A percentile compares a stretch with the other conserved stretches of the same genome.
phyloP scores from a whole-genome alignment of 2,888 invertebrate genomes.

The Terebella lapidaria region DNA sequence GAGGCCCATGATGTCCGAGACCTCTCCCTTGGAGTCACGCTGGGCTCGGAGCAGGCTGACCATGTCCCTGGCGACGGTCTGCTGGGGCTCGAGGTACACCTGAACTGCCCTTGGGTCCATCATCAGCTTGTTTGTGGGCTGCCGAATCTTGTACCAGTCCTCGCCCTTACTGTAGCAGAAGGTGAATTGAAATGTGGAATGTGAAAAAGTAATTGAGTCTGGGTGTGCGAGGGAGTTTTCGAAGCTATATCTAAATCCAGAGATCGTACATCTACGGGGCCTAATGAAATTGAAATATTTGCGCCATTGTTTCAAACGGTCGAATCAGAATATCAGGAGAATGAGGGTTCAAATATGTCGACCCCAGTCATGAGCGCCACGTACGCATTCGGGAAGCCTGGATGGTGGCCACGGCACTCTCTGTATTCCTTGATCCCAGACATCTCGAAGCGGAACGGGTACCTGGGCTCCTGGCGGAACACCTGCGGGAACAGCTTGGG shows the following conservation, averaged over 20 bases:
- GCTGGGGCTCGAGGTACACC: slow-evolving; percentile 5
- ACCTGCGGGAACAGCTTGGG: not conserved
- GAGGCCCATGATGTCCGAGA: slow-evolving; percentile 5
- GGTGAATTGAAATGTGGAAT: no score
- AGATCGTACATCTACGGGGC: no score
- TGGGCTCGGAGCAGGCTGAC: not conserved
- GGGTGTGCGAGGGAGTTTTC: no score
- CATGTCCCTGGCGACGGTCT: slow-evolving; percentile 5
- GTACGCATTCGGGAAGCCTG: not conserved
- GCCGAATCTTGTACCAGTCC: slow-evolving; percentile 8
- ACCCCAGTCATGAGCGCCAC: no score
- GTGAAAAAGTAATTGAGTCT: no score
- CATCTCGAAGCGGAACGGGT: not conserved
- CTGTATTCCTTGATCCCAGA: not conserved
- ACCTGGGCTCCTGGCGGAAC: not conserved
- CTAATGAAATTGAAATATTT: no score
- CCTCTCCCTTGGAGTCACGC: slow-evolving; percentile 10
- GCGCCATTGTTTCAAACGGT: no score
- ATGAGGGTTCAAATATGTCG: no score
- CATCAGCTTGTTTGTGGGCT: slow-evolving; percentile 3
- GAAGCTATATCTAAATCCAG: no score
- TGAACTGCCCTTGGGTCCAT: not conserved
- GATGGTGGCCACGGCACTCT: not conserved
- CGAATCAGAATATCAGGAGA: no score
- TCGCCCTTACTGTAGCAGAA: slow-evolving; percentile 11